phyloP scores from a whole-genome alignment of 1,140 invertebrate species.

The Phymorhynchus buccinoides region DNA sequence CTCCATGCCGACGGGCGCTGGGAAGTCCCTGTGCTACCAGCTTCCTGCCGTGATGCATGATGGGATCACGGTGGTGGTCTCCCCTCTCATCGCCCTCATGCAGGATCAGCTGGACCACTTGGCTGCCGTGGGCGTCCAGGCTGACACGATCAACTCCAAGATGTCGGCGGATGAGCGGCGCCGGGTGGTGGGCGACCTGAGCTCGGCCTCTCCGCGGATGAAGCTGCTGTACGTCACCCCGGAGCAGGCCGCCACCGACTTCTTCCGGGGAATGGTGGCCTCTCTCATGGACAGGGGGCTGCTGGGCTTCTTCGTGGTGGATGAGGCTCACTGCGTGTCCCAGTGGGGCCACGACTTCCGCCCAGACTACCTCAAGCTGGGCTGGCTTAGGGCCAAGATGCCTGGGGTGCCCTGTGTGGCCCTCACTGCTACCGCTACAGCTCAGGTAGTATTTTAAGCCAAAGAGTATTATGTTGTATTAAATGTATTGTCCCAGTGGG shows the following conservation, averaged over 20 bases:
- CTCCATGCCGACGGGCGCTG: conserved; percentile 83
- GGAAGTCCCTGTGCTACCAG: conserved; percentile 84
- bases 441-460: conserved; percentile 48
- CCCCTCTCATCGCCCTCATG: conserved; percentile 82
- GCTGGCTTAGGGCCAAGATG: conserved; percentile 81
- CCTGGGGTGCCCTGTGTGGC: conserved; percentile 76
- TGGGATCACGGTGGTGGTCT: conserved; percentile 80
- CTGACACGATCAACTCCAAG: conserved; percentile 92
- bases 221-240: conserved; percentile 93
- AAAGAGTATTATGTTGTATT: neutral
- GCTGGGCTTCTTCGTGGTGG: conserved; percentile 85
- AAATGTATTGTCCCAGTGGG: conserved; percentile 88
- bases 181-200: conserved; percentile 75
- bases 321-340: conserved; percentile 98
- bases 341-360: conserved; percentile 99
- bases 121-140: conserved; percentile 80
- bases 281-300: conserved; percentile 75
- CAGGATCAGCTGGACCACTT: conserved; percentile 77
- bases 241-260: conserved; percentile 87
- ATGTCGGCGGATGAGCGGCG: conserved; percentile 83
- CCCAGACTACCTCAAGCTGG: conserved; percentile 93
- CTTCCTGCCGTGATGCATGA: conserved; percentile 78
- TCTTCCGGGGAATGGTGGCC: conserved; percentile 78
- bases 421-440: conserved; percentile 91
- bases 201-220: conserved; percentile 77